Evolutionary conservation across 2,888 invertebrate species (phyloP).

Genomic region (Alcis repandata): DNA sequence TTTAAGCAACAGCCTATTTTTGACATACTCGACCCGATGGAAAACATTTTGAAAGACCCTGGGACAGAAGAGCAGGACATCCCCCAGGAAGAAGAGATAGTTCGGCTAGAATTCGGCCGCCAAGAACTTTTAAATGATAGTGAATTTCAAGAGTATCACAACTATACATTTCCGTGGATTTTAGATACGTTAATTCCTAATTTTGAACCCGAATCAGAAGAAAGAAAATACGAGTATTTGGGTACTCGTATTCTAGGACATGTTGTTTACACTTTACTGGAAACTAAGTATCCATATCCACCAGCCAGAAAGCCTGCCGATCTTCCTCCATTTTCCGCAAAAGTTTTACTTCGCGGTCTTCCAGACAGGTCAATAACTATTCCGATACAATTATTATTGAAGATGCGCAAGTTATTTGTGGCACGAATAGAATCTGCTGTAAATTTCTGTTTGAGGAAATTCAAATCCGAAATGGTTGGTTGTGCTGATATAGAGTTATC

Average conservation of each 20-base stretch:
- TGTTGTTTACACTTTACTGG: slow-evolving; percentile 83
- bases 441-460: slow-evolving; percentile 85
- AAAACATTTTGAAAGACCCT: slow-evolving; percentile 68
- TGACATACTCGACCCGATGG: slow-evolving; percentile 76
- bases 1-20: slow-evolving; percentile 85
- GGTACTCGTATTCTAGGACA: slow-evolving; percentile 81
- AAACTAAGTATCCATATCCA: slow-evolving; percentile 79
- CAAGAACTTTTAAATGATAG: slow-evolving; percentile 84
- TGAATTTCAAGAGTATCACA: slow-evolving; percentile 86
- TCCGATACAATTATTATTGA: slow-evolving; percentile 76
- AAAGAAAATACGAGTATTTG: slow-evolving; percentile 75
- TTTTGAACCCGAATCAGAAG: slow-evolving; percentile 74
- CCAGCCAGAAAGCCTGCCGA: slow-evolving; percentile 65
- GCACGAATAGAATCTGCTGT: slow-evolving; percentile 83
- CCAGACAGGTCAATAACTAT: slow-evolving; percentile 72
- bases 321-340: slow-evolving; percentile 70
- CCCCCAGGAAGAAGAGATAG: slow-evolving; percentile 74
- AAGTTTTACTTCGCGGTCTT: slow-evolving; percentile 77
- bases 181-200: slow-evolving; percentile 77
- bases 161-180: slow-evolving; percentile 84
- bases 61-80: slow-evolving; percentile 60
- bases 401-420: slow-evolving; percentile 72
- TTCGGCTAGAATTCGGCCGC: slow-evolving; percentile 80
- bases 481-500: slow-evolving; percentile 79
- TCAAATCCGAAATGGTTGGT: slow-evolving; percentile 84